Percentiles rank a stretch among this genome's conserved stretches.
phyloP scores from a whole-genome alignment of 2,888 invertebrate genomes.

The Stegophylla sp. region DNA sequence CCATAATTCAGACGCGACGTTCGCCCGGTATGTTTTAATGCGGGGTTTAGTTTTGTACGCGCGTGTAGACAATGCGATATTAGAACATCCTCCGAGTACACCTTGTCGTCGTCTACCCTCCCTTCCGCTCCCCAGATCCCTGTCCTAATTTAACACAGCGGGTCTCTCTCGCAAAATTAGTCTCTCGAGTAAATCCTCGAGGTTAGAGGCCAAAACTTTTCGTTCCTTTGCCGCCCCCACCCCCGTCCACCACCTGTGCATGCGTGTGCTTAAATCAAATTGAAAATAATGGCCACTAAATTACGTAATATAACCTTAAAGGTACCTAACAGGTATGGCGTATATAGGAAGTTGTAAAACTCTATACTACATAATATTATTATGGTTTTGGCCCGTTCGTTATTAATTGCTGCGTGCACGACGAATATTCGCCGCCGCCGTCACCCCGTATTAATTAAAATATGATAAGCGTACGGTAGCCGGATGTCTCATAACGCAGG shows the following conservation, averaged over 20 bases:
- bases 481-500: too few species aligned
- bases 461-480: too few species aligned
- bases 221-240: not conserved
- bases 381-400: too few species aligned
- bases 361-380: not conserved
- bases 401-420: too few species aligned
- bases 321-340: not conserved
- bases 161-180: conserved; percentile 33
- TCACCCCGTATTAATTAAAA: too few species aligned
- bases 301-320: conserved; percentile 38
- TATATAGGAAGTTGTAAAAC: not conserved
- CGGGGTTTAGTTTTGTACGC: conserved; percentile 8
- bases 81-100: conserved; percentile 7
- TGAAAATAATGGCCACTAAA: conserved; percentile 51
- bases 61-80: conserved; percentile 11
- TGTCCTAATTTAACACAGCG: conserved; percentile 16
- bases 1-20: conserved; percentile 25
- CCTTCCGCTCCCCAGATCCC: too few species aligned
- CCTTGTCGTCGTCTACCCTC: too few species aligned
- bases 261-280: conserved; percentile 34
- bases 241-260: too few species aligned
- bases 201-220: conserved; percentile 48
- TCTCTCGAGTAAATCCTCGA: conserved; percentile 51
- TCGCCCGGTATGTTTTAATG: not conserved
- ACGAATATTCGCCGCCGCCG: too few species aligned